A percentile compares a stretch with the other conserved stretches of the same genome.
phyloP scores from a whole-genome alignment of 2,113 vertebrate species.

The Paratilapia polleni region DNA sequence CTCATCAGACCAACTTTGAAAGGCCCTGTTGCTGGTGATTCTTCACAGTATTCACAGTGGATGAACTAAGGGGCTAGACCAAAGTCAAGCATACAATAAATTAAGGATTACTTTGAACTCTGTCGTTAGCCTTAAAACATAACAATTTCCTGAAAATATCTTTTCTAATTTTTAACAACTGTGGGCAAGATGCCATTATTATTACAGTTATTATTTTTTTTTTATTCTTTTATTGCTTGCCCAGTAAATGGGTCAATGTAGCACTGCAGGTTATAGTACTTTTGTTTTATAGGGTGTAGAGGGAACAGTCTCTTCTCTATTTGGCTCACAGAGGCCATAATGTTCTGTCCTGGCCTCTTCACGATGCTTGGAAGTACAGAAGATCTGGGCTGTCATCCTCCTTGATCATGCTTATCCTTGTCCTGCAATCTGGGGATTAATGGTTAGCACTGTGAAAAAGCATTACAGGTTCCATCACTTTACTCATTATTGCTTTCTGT shows the following conservation, averaged over 20 bases:
- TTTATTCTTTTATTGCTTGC: not conserved
- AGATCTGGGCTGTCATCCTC: conserved; percentile 80
- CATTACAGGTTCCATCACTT: conserved; percentile 83
- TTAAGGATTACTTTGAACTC: not conserved
- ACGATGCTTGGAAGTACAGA: conserved; percentile 95
- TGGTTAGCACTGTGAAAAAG: conserved; percentile 87
- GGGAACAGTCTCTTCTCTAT: conserved; percentile 94
- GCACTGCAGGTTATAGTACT: not conserved
- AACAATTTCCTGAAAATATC: not conserved
- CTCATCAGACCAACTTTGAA: conserved; percentile 91
- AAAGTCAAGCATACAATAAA: not conserved
- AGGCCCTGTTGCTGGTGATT: conserved; percentile 87
- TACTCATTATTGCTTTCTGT: conserved; percentile 69
- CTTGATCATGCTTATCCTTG: conserved; percentile 84
- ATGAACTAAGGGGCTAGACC: not conserved
- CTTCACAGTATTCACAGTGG: conserved; percentile 80
- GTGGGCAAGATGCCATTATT: conserved; percentile 88
- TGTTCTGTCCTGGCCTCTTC: conserved; percentile 91
- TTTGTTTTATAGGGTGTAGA: conserved; percentile 85
- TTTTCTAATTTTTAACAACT: conserved; percentile 82
- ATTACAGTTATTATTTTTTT: conserved; percentile 85
- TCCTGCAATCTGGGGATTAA: conserved; percentile 86
- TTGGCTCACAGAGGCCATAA: conserved; percentile 94
- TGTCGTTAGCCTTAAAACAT: not conserved
- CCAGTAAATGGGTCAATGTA: not conserved